Base-by-base conservation (phyloP, 2,888 invertebrate species). In the Caenorhabditis becei region DNA sequence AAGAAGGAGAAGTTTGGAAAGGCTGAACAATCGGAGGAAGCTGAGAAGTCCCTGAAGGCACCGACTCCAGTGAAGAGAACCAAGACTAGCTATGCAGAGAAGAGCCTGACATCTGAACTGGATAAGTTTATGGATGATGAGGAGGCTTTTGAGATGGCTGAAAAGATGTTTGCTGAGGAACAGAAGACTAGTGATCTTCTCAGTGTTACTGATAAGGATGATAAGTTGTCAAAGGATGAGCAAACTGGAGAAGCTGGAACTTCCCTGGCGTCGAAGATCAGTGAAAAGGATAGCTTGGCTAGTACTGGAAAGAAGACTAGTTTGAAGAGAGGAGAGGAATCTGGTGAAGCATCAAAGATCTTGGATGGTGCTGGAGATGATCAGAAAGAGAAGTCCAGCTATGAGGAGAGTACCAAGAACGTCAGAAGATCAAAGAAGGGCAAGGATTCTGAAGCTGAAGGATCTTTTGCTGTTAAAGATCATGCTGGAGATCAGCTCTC, bases 51-150 rank as follows among this genome's bases (percentile, higher is more conserved):
- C 0, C 28, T 77, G 14, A 61, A 49, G 35, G 47, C 26, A 5
- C 65, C 66, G 16, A 26, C 59, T 41, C 62, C 69, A 2, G 20
- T 59, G 24, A 75, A 80, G 54, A 49, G 35, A 47, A 66, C 61
- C 2, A 66, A 66, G 18, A 80, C 80, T 4, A 63, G 69, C 20
- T 83, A 66, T 24, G 59, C 80, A 20, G 83, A 83, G 37, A 54
- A 80, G 24, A 80, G 74, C 47, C n/a, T 80, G 1, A 80, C 80
- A 14, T 74, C 80, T 8, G 74, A 74, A 26, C 20, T 83, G 16
- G 79, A 79, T 26, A 56, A 37, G 23, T 62, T 77, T 16, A 37
- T 67, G 69, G 74, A 69, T n/a, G 67, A 80, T 4, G 75, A 80
- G 49, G 32, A 37, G 47, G 35, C 63, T 26, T 61, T 54, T 4